Evolutionary conservation across 2,113 vertebrate genomes (phyloP), one percentile per base, ranked within the genome.

Genomic region (Tamias sibiricus): DNA sequence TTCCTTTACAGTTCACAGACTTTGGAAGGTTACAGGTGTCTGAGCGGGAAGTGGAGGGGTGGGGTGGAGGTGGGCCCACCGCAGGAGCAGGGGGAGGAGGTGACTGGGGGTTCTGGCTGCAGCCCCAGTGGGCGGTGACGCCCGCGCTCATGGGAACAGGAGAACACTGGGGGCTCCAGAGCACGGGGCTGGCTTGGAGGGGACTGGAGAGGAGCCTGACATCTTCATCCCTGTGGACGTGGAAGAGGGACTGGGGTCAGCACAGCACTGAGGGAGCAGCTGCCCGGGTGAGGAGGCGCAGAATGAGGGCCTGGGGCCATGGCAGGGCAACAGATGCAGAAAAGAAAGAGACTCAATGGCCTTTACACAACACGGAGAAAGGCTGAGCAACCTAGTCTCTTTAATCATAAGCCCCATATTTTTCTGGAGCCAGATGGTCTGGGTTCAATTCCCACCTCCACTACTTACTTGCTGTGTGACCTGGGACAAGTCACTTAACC

Each of bases 11-110:
- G 86, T 75, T 2, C 2, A 62, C 49, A 42, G 77, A 42, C 92
- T 91, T 81, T 54, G 11, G 11, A 90, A 96, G 91, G 86, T 77
- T 91, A 81, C 93, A 96, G 82, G 95, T 95, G 96, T 95, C 37
- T 42, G 77, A 85, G 52, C 44, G 57, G 16, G 71, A 72, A 64
- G 59, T 22, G 64, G 82, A 79, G 44, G 64, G 77, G 35, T n/a
- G 57, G 52, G 1, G 2, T 8, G 47, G 77, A 66, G 81, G 49
- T 26, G 6, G 1, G n/a, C n/a, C n/a, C n/a, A n/a, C n/a, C n/a
- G 82, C 40, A 44, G 72, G 35, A 85, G 49, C 9, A 2, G 5
- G 12, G 54, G 64, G 89, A 42, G 64, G 89, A 42, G n/a, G 75
- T 28, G 91, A 75, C 75, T 79, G 24, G 0, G 0, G 75, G n/a